Evolutionary conservation across 2,888 invertebrate genomes (phyloP).

Genomic region (Mythimna albipuncta): DNA sequence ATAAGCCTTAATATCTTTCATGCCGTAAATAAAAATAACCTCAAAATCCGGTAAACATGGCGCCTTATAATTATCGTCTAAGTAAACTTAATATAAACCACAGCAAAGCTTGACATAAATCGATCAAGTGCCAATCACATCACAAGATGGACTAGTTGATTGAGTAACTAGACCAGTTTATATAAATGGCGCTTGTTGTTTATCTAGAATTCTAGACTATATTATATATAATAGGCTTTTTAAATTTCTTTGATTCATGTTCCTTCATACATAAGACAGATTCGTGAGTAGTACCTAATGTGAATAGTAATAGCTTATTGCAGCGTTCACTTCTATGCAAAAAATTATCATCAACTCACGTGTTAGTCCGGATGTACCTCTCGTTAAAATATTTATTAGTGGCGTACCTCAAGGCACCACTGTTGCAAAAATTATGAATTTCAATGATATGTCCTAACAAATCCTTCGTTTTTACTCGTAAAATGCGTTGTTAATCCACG

Average conservation of each 20-base stretch:
- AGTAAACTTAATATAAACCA: neutral
- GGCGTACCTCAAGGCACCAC: constrained; percentile 22
- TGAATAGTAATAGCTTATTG: neutral
- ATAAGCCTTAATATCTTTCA: too few species aligned
- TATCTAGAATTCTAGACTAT: constrained; percentile 16
- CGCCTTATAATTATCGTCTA: neutral
- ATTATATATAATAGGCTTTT: neutral
- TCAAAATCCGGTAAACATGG: neutral
- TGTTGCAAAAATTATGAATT: constrained; percentile 28
- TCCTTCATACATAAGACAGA: too few species aligned
- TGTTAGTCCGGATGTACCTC: constrained; percentile 34
- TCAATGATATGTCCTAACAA: constrained; percentile 36
- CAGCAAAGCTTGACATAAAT: constrained; percentile 15
- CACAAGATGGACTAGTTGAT: constrained; percentile 8
- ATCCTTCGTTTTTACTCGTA: constrained; percentile 10
- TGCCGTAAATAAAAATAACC: too few species aligned
- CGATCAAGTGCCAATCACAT: constrained; percentile 13
- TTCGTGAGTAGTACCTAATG: neutral
- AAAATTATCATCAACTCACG: neutral
- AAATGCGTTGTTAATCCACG: neutral
- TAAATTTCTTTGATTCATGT: too few species aligned
- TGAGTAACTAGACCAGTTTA: neutral
- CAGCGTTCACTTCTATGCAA: constrained; percentile 7
- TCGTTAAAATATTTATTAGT: neutral
- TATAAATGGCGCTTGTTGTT: constrained; percentile 1